These are phyloP conservation scores for Agrilus biguttatus DNA, from an alignment of 2,888 invertebrate genomes.

Conservation along the genomic window DNA sequence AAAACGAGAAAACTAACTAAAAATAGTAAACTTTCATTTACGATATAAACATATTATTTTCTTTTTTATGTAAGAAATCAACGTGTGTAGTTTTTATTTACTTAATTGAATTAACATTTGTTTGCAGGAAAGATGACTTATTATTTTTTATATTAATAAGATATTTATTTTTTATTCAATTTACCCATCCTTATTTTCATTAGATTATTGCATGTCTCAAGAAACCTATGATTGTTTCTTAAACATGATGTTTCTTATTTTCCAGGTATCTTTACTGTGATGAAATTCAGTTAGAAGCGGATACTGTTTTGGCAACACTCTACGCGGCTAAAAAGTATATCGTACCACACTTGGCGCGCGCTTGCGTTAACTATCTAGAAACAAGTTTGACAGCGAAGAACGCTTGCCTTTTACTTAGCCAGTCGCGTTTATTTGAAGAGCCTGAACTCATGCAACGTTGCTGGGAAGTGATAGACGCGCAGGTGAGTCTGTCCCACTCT, in stretches of 20 bases:
- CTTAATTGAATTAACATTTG: too few relatives aligned
- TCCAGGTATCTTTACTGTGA: conserved; percentile 92
- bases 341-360: conserved; percentile 83
- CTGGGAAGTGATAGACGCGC: conserved; percentile 96
- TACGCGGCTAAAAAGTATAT: conserved; percentile 97
- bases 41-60: too few relatives aligned
- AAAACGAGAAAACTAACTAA: too few relatives aligned
- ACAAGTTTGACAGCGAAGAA: conserved; percentile 92
- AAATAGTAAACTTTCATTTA: too few relatives aligned
- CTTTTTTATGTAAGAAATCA: too few relatives aligned
- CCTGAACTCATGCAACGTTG: conserved; percentile 92
- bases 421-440: conserved; percentile 91
- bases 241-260: conserved; percentile 11
- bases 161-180: too few relatives aligned
- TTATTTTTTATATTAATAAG: too few relatives aligned
- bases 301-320: conserved; percentile 84
- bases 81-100: too few relatives aligned
- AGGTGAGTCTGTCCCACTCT: conserved; percentile 50
- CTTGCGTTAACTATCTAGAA: conserved; percentile 90
- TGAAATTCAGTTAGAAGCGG: conserved; percentile 89
- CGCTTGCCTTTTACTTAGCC: conserved; percentile 88
- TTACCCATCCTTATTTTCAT: too few relatives aligned
- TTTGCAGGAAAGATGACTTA: too few relatives aligned
- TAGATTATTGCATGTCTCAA: too few relatives aligned
- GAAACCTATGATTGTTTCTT: too few relatives aligned